Percentiles rank a stretch among this genome's conserved stretches.
These are phyloP conservation scores for Cryptus viduatorius DNA, from an alignment of 2,888 invertebrate species.

Conservation along the genomic window DNA sequence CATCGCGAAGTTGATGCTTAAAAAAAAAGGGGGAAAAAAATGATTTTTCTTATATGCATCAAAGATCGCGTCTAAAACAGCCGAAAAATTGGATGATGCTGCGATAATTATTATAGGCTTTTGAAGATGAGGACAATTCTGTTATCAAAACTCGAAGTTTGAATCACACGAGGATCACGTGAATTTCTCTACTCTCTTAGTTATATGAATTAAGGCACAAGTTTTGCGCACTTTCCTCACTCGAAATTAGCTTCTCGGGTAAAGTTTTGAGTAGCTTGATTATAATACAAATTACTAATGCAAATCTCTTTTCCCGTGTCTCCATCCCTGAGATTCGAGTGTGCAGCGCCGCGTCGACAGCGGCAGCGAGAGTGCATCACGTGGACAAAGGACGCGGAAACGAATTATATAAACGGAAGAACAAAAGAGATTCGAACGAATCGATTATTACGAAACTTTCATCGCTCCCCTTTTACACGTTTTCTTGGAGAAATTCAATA, in stretches of 20 bases:
- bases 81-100: background rate
- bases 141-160: background rate
- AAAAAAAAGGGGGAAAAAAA: too few relatives aligned
- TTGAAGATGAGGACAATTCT: background rate
- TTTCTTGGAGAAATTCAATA: constrained; percentile 6
- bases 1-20: background rate
- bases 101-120: background rate
- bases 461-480: background rate
- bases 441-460: constrained; percentile 64
- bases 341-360: background rate
- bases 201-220: constrained; percentile 66
- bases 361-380: constrained; percentile 6
- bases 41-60: too few relatives aligned
- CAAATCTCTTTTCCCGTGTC: constrained; percentile 62
- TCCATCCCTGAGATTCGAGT: constrained; percentile 19
- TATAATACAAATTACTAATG: constrained; percentile 73
- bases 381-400: constrained; percentile 57
- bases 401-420: constrained; percentile 67
- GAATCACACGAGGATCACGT: constrained; percentile 33
- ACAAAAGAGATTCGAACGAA: constrained; percentile 66
- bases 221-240: constrained; percentile 67
- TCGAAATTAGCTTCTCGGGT: constrained; percentile 64
- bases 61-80: too few relatives aligned
- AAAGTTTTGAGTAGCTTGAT: constrained; percentile 72
- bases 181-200: constrained; percentile 26